phyloP scores from a whole-genome alignment of 2,888 invertebrate genomes.

The Mongoloraphidia duomilia region DNA sequence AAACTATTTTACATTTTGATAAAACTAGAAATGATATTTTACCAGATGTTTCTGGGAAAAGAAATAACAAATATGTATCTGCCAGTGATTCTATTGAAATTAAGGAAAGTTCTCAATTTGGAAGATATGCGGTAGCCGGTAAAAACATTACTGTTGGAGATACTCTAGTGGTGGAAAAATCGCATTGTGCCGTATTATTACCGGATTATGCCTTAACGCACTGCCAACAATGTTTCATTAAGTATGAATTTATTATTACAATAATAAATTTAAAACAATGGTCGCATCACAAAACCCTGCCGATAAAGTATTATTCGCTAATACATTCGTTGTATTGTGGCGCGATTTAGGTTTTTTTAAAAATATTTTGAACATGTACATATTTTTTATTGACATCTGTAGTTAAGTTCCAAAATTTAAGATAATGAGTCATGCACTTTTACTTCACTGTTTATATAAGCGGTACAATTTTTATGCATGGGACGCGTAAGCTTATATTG shows the following conservation, averaged over 20 bases:
- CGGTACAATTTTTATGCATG: no score
- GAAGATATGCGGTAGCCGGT: conserved; percentile 59
- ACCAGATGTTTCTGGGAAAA: conserved; percentile 14
- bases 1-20: conserved; percentile 16
- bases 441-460: no score
- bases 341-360: no score
- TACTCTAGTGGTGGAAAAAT: conserved; percentile 53
- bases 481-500: no score
- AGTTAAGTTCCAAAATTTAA: no score
- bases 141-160: conserved; percentile 58
- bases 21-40: conserved; percentile 21
- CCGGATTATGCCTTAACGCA: conserved; percentile 51
- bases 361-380: no score
- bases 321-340: no score
- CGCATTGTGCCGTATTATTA: conserved; percentile 56
- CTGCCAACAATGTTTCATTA: conserved; percentile 56
- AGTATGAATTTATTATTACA: conserved; percentile 28
- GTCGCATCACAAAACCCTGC: no score
- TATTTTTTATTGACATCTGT: no score
- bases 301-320: no score
- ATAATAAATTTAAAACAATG: no score
- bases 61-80: conserved; percentile 32
- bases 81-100: conserved; percentile 50
- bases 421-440: no score
- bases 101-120: conserved; percentile 42